phyloP scores from a whole-genome alignment of 2,888 invertebrate genomes.

The Ceramica pisi region DNA sequence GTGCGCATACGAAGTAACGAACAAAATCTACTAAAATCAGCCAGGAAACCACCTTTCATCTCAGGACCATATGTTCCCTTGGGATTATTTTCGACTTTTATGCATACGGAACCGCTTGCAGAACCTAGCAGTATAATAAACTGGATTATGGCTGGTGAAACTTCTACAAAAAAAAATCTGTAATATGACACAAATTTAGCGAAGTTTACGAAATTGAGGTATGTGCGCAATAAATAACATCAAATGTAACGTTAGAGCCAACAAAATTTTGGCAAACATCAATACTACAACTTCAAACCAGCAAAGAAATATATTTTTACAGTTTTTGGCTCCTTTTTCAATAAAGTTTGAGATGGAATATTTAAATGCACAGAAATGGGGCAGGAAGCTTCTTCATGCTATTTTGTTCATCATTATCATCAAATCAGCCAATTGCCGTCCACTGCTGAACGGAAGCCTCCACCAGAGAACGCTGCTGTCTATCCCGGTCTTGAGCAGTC shows the following conservation, averaged over 20 bases:
- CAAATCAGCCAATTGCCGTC: too few species aligned
- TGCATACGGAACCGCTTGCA: too few species aligned
- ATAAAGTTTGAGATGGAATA: background rate
- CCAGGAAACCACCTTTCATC: too few species aligned
- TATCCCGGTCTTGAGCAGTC: too few species aligned
- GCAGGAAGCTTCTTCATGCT: background rate
- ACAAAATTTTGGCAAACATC: conserved; percentile 42
- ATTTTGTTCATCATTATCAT: too few species aligned
- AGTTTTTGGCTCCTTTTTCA: conserved; percentile 12
- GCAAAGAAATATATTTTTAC: conserved; percentile 17
- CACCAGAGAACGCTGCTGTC: too few species aligned
- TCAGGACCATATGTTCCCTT: too few species aligned
- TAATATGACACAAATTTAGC: conserved; percentile 14
- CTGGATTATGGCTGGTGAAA: background rate
- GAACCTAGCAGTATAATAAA: too few species aligned
- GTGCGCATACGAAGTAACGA: too few species aligned
- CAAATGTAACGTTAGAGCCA: conserved; percentile 37
- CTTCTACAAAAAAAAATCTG: conserved; percentile 16
- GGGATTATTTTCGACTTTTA: too few species aligned
- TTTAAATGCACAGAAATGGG: background rate
- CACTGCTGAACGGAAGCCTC: too few species aligned
- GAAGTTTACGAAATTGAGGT: conserved; percentile 24
- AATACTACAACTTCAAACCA: background rate
- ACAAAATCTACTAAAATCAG: too few species aligned
- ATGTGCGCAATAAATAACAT: conserved; percentile 39